These are phyloP conservation scores for Lysandra coridon DNA, from an alignment of 2,888 invertebrate genomes.

Conservation along the genomic window DNA sequence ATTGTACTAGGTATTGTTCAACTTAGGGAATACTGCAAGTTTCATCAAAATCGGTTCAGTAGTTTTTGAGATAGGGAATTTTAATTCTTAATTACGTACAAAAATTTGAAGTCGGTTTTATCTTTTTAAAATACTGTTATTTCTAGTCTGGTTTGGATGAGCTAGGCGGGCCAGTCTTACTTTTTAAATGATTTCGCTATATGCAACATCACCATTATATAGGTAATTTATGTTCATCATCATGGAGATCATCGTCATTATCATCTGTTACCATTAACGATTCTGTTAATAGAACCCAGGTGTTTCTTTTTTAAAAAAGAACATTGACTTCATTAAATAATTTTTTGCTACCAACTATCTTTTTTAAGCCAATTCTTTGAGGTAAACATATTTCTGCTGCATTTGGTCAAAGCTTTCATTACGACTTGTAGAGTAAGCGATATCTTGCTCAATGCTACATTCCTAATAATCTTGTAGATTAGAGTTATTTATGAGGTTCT, in stretches of 20 bases:
- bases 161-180: background rate
- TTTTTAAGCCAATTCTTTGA: background rate
- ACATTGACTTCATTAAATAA: background rate
- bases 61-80: too few relatives aligned
- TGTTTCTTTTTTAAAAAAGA: background rate
- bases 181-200: background rate
- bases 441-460: constrained; percentile 28
- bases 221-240: too few relatives aligned
- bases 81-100: too few relatives aligned
- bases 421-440: constrained; percentile 19
- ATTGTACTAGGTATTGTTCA: too few relatives aligned
- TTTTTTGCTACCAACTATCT: background rate
- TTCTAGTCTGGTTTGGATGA: background rate
- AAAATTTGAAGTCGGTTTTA: too few relatives aligned
- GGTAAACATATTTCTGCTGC: background rate
- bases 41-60: too few relatives aligned
- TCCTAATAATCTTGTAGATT: constrained; percentile 23
- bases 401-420: constrained; percentile 29
- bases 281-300: too few relatives aligned
- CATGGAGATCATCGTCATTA: too few relatives aligned
- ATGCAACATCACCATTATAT: background rate
- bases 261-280: too few relatives aligned
- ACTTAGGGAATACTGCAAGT: too few relatives aligned
- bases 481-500: background rate
- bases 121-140: too few relatives aligned